Base-by-base conservation (phyloP, 2,797 vertebrate genomes). In the Bovichtus variegatus region DNA sequence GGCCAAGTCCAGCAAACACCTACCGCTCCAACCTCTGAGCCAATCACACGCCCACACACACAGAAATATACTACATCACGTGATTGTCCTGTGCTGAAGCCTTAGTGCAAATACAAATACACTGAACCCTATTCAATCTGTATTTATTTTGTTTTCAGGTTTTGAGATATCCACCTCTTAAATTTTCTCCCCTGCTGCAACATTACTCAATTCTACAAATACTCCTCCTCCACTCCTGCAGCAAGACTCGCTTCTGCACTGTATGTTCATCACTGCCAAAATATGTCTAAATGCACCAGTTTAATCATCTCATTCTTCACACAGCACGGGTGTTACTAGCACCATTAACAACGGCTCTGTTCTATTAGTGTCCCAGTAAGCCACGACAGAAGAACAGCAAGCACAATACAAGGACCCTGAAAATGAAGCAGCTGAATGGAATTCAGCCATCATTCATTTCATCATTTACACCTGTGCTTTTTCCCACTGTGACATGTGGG, bases 1-100 rank as follows among this genome's bases (percentile, higher is more conserved):
- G 83, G 29, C 57, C 50, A 77, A 71, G 68, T 85, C 68, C 77
- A 81, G 68, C 54, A 55, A 81, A 84, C 78, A 83, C 79, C 77
- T 65, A 27, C 12, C 57, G 41, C 23, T 57, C 31, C 46, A 69
- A 63, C 60, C 71, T 76, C 54, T 60, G 46, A 75, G 64, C 71
- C 63, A 67, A 29, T 62, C 64, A 38, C 43, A 11, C n/a, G 36
- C 38, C 15, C 36, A 11, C 46, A 15, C 59, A 50, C 40, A 27
- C 4, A 47, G 25, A 16, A 34, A 70, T n/a, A 60, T 9, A 21
- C 18, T 21, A 12, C n/a, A 60, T 55, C 62, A 74, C 2, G 4
- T 64, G 61, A 60, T 29, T 34, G 51, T 61, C 19, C 38, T 34
- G 31, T 34, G 31, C 31, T 34, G 31, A 8, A 34, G 31, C 31